These are phyloP conservation scores for Rhamphomyia laevipes DNA, from an alignment of 2,888 invertebrate species.

Conservation along the genomic window DNA sequence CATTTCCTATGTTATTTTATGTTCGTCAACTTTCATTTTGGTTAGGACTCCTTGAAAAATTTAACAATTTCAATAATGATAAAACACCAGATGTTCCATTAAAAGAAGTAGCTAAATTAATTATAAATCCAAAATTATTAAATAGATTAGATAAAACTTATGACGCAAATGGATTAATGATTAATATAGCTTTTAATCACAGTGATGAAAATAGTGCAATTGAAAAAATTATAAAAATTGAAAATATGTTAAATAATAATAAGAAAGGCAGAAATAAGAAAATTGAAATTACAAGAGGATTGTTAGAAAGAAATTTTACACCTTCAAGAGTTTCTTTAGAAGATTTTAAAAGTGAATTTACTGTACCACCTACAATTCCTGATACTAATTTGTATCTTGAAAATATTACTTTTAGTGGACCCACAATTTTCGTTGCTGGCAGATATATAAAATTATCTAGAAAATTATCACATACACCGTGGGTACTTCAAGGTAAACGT, in stretches of 20 bases:
- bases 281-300: slow-evolving; percentile 50
- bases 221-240: slow-evolving; percentile 33
- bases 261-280: slow-evolving; percentile 19
- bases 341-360: slow-evolving; percentile 40
- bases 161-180: slow-evolving; percentile 42
- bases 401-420: slow-evolving; percentile 27
- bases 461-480: slow-evolving; percentile 84
- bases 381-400: slow-evolving; percentile 20
- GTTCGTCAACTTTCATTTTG: slow-evolving; percentile 56
- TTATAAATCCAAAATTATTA: slow-evolving; percentile 49
- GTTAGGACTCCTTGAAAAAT: slow-evolving; percentile 44
- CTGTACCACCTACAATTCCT: slow-evolving; percentile 43
- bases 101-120: slow-evolving; percentile 74
- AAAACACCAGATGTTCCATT: slow-evolving; percentile 41
- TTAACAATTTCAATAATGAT: slow-evolving; percentile 38
- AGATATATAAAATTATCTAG: slow-evolving; percentile 78
- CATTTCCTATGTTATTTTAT: slow-evolving; percentile 54
- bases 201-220: slow-evolving; percentile 46
- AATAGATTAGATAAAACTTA: slow-evolving; percentile 42
- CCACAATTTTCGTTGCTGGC: slow-evolving; percentile 34
- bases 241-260: slow-evolving; percentile 23
- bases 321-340: slow-evolving; percentile 40
- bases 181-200: slow-evolving; percentile 39
- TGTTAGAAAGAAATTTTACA: slow-evolving; percentile 46
- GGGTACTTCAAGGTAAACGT: slow-evolving; percentile 71